phyloP scores from a whole-genome alignment of 2,888 invertebrate genomes.

The Mythimna impura region DNA sequence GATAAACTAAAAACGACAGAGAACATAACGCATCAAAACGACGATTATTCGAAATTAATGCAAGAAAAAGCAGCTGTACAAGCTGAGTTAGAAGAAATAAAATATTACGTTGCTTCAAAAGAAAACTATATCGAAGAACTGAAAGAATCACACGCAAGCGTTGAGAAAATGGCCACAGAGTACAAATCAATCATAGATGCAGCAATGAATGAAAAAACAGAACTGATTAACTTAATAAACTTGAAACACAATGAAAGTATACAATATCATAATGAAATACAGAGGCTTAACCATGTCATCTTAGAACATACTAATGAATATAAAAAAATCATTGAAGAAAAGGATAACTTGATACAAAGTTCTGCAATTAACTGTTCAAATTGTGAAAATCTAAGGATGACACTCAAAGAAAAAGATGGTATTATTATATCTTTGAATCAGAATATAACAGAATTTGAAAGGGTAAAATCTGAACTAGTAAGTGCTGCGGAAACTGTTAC shows the following conservation, averaged over 20 bases:
- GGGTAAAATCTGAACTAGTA: conserved; percentile 85
- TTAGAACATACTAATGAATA: conserved; percentile 87
- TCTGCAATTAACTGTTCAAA: conserved; percentile 70
- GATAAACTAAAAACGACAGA: conserved; percentile 79
- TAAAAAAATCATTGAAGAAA: conserved; percentile 79
- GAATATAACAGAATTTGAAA: conserved; percentile 74
- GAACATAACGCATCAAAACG: conserved; percentile 73
- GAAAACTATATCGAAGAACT: conserved; percentile 73
- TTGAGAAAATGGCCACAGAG: conserved; percentile 76
- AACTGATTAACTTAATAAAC: conserved; percentile 93
- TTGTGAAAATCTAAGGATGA: conserved; percentile 77
- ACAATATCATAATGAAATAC: conserved; percentile 96
- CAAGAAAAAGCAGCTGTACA: conserved; percentile 79
- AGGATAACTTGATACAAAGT: conserved; percentile 72
- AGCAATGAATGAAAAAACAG: conserved; percentile 90
- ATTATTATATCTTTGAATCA: conserved; percentile 79
- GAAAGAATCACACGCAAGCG: conserved; percentile 68
- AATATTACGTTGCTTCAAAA: conserved; percentile 69
- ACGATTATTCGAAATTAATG: conserved; percentile 76
- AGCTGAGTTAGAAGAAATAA: conserved; percentile 71
- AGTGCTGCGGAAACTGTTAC: conserved; percentile 90
- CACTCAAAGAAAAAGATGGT: conserved; percentile 83
- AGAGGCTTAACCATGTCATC: conserved; percentile 92
- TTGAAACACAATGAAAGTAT: conserved; percentile 96
- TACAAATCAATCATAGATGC: conserved; percentile 77